Conservation (phyloP, 92 coral and sea anemone genomes). For the Parazoanthus swiftii region DNA sequence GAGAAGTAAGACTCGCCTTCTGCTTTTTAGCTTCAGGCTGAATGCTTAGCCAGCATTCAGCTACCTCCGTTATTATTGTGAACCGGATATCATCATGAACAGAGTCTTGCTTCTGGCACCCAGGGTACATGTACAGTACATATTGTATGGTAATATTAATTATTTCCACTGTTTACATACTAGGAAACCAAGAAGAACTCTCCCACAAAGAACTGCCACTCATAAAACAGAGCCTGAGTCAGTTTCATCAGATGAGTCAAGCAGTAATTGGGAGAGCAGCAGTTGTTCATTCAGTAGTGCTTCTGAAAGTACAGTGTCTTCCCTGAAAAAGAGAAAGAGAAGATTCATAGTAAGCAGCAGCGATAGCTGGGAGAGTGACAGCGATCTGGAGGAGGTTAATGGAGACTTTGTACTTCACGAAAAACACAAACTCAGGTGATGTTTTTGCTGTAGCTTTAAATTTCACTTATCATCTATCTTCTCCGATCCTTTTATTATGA, state of each 20-base stretch:
- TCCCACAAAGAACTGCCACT: slow-evolving; percentile 23
- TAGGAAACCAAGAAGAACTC: slow-evolving; percentile 22
- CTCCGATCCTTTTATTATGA: too few species aligned
- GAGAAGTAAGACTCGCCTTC: too few species aligned
- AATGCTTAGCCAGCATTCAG: too few species aligned
- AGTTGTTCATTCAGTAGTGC: slow-evolving; percentile 17
- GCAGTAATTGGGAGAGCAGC: neutral
- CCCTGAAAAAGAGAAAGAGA: neutral
- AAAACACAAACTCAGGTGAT: slow-evolving; percentile 10
- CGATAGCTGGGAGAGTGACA: neutral
- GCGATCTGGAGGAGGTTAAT: slow-evolving; percentile 20
- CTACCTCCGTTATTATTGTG: too few species aligned
- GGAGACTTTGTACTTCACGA: slow-evolving; percentile 24
- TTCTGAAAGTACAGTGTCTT: slow-evolving; percentile 19
- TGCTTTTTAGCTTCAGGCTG: too few species aligned
- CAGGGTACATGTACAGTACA: too few species aligned
- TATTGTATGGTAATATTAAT: neutral
- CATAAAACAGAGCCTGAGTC: slow-evolving; percentile 10
- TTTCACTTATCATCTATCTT: too few species aligned
- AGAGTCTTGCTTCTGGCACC: too few species aligned
- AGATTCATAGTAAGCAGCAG: slow-evolving; percentile 6
- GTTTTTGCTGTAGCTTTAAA: neutral
- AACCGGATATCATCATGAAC: too few species aligned
- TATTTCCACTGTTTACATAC: neutral
- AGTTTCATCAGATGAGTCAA: neutral